Base-by-base conservation (phyloP, 2,797 vertebrate species). In the Otus scops region DNA sequence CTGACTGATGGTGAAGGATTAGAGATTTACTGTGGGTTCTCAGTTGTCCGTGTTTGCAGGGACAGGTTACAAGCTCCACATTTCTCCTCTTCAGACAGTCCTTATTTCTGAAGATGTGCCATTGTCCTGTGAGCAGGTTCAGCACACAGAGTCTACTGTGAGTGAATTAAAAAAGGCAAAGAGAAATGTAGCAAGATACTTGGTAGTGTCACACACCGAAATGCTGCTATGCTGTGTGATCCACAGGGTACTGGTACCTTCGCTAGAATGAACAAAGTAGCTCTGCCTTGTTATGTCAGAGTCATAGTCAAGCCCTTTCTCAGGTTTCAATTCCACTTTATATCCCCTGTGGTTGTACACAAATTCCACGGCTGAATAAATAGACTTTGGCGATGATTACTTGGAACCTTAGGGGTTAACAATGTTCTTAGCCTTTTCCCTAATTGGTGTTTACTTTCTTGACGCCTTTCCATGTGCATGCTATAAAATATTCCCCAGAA, bases 321-420 rank as follows among this genome's bases (percentile, higher is more conserved):
- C 6, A 13, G 69, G 92, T 85, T 95, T 93, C 83, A 93, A 76
- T 95, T 93, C 83, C 54, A 43, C 88, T 95, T 97, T 65, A 73
- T 84, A 87, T 90, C 83, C 93, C 85, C 36, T 68, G 88, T 93
- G 92, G 69, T 70, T 86, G 70, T 59, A 92, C 68, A 88, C 73
- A 94, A 92, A 95, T 95, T 93, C 89, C 88, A 92, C 0, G 0
- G 56, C 20, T 95, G 89, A 94, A 93, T 90, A 95, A 95, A 94
- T 78, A 92, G 54, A 56, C 68, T 87, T 95, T 32, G 73, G 85
- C 1, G 5, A 82, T 76, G 85, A 95, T 96, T 93, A 84, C 92
- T 82, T 75, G 92, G 96, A 92, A 95, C 88, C 45, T 92, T 39
- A 88, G 83, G 93, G 90, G 92, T 97, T 96, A 96, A 96, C 92